Evolutionary conservation across 2,888 invertebrate species (phyloP).

Genomic region (Stenurella melanura): DNA sequence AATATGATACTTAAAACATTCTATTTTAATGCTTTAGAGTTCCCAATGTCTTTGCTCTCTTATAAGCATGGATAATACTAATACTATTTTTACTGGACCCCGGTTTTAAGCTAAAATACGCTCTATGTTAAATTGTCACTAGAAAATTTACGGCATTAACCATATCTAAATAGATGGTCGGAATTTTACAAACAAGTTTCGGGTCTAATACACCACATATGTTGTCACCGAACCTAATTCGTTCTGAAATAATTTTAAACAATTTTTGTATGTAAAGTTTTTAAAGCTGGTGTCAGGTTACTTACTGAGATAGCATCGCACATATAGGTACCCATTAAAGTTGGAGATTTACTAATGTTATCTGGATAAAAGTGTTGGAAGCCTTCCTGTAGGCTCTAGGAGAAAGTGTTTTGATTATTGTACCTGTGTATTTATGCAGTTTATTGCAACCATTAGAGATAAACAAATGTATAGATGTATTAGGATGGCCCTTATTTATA

Average conservation of each 20-base stretch:
- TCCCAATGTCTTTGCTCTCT: conserved; percentile 39
- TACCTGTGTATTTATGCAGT: too few species aligned
- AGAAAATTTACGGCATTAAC: conserved; percentile 51
- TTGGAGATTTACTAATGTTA: not conserved
- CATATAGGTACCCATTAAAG: not conserved
- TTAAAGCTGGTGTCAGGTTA: conserved; percentile 30
- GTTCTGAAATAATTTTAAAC: conserved; percentile 33
- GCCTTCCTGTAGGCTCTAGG: too few species aligned
- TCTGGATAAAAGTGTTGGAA: not conserved
- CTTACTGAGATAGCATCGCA: conserved; percentile 21
- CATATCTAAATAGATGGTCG: conserved; percentile 57
- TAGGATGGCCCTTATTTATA: too few species aligned
- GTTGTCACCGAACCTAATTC: conserved; percentile 51
- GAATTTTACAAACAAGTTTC: conserved; percentile 61
- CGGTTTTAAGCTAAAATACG: conserved; percentile 36
- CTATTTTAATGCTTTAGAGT: conserved; percentile 36
- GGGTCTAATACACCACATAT: conserved; percentile 58
- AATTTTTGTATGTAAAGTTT: conserved; percentile 25
- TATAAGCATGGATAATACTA: conserved; percentile 36
- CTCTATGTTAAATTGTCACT: conserved; percentile 56
- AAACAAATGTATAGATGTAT: too few species aligned
- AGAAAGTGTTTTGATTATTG: not conserved
- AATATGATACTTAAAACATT: conserved; percentile 40
- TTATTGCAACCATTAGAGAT: too few species aligned
- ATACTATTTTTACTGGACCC: conserved; percentile 44